Percentiles rank a stretch among this genome's conserved stretches.
Evolutionary conservation across 2,888 invertebrate genomes (phyloP).

Genomic region (Drosophila stalkeri): DNA sequence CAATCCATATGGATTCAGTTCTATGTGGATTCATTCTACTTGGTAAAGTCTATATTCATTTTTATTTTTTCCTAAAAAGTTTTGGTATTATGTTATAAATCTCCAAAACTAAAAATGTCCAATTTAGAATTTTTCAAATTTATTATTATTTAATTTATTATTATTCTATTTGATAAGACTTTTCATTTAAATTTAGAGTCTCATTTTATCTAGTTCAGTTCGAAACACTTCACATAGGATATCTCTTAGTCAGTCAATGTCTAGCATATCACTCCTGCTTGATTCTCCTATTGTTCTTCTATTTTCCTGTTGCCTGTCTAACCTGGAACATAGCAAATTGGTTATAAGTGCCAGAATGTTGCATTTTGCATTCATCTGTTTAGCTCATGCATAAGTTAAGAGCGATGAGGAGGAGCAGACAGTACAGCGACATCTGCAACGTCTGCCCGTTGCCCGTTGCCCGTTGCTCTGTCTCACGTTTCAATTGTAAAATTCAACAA

Average conservation of each 20-base stretch:
- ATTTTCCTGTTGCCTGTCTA: constrained; percentile 13
- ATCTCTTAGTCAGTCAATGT: background rate
- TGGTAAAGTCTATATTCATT: no score
- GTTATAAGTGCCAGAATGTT: constrained; percentile 66
- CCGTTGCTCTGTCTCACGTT: constrained; percentile 22
- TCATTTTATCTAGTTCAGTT: no score
- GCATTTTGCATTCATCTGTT: constrained; percentile 61
- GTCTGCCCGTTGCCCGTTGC: background rate
- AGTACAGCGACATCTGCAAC: constrained; percentile 27
- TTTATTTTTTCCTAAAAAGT: no score
- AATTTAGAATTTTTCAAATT: no score
- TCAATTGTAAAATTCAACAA: constrained; percentile 52
- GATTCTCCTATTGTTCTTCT: constrained; percentile 13
- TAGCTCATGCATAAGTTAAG: constrained; percentile 61
- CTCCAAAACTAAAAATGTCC: no score
- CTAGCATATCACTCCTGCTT: background rate
- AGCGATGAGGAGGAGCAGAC: constrained; percentile 14
- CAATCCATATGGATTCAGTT: no score
- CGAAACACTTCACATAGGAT: background rate
- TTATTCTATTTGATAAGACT: no score
- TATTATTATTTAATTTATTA: no score
- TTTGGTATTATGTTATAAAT: no score
- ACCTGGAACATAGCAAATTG: constrained; percentile 44
- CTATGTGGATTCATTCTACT: no score
- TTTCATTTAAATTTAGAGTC: no score